These are phyloP conservation scores for Habroteleia sp. DNA, from an alignment of 2,888 invertebrate species.

Conservation along the genomic window DNA sequence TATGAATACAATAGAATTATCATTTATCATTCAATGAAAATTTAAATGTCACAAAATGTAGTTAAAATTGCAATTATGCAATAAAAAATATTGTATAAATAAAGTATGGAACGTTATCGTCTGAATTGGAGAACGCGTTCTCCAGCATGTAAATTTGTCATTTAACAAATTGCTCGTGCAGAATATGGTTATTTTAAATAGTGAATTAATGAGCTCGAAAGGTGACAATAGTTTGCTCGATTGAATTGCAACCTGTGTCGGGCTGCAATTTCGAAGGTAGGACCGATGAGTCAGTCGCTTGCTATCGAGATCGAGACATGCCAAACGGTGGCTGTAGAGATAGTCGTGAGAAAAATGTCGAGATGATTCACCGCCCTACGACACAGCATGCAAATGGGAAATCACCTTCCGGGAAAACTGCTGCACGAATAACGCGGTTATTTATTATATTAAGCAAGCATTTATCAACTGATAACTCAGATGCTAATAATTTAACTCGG, in stretches of 20 bases:
- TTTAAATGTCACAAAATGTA: no score
- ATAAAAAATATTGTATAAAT: no score
- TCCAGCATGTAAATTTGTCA: slow-evolving; percentile 6
- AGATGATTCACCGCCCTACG: slow-evolving; percentile 39
- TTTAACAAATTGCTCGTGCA: neutral
- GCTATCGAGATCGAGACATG: slow-evolving; percentile 34
- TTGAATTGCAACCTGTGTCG: slow-evolving; percentile 17
- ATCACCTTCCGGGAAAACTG: slow-evolving; percentile 16
- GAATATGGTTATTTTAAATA: neutral
- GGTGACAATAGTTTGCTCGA: slow-evolving; percentile 30
- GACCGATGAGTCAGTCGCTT: slow-evolving; percentile 31
- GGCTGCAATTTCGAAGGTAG: slow-evolving; percentile 22
- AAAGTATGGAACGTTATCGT: neutral
- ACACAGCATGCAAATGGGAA: slow-evolving; percentile 19
- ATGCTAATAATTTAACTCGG: no score
- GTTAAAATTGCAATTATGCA: no score
- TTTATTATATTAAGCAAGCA: slow-evolving; percentile 8
- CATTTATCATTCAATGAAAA: no score
- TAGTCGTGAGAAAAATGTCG: slow-evolving; percentile 43
- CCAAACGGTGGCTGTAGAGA: slow-evolving; percentile 39
- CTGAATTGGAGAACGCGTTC: slow-evolving; percentile 1
- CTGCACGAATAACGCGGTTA: neutral
- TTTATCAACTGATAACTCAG: no score
- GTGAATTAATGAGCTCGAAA: slow-evolving; percentile 20
- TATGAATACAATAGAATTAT: no score